Percentiles rank a stretch among this genome's conserved stretches.
phyloP scores from a whole-genome alignment of 2,888 invertebrate genomes.

The Andrena hattorfiana region DNA sequence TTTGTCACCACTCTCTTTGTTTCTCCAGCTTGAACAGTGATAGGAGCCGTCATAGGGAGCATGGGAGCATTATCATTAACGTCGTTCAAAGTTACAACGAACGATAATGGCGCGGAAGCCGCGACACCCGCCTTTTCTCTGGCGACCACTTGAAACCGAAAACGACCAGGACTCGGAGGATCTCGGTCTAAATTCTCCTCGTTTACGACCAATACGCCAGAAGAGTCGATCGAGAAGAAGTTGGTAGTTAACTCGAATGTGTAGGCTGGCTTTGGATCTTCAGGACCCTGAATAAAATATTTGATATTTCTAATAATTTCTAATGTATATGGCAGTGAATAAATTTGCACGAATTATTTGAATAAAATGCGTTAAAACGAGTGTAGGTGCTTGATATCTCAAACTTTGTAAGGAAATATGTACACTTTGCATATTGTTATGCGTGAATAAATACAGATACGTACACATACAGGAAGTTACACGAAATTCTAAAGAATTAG shows the following conservation, averaged over 20 bases:
- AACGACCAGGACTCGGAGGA: slow-evolving; percentile 93
- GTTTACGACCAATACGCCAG: slow-evolving; percentile 91
- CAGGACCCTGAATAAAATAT: slow-evolving; percentile 88
- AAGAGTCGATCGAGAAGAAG: slow-evolving; percentile 92
- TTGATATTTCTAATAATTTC: too few species aligned
- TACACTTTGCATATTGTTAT: background rate
- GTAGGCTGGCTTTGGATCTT: slow-evolving; percentile 92
- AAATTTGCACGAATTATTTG: background rate
- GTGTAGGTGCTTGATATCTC: too few species aligned
- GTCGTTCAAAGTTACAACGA: slow-evolving; percentile 92
- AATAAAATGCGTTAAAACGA: too few species aligned
- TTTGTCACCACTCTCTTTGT: slow-evolving; percentile 89
- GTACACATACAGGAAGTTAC: too few species aligned
- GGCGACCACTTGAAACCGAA: slow-evolving; percentile 95
- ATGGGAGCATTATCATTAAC: slow-evolving; percentile 95
- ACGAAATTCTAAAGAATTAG: too few species aligned
- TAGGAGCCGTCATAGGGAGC: slow-evolving; percentile 92
- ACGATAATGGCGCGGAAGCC: slow-evolving; percentile 93
- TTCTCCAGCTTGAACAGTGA: slow-evolving; percentile 92
- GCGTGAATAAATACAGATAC: background rate
- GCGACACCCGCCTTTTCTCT: slow-evolving; percentile 92
- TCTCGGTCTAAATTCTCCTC: slow-evolving; percentile 94
- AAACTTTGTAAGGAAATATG: too few species aligned
- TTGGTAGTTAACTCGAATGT: slow-evolving; percentile 94
- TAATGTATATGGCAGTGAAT: background rate